Percentiles rank a stretch among this genome's conserved stretches.
phyloP scores from a whole-genome alignment of 2,888 invertebrate genomes.

The Drosophila nr. perissopoda region DNA sequence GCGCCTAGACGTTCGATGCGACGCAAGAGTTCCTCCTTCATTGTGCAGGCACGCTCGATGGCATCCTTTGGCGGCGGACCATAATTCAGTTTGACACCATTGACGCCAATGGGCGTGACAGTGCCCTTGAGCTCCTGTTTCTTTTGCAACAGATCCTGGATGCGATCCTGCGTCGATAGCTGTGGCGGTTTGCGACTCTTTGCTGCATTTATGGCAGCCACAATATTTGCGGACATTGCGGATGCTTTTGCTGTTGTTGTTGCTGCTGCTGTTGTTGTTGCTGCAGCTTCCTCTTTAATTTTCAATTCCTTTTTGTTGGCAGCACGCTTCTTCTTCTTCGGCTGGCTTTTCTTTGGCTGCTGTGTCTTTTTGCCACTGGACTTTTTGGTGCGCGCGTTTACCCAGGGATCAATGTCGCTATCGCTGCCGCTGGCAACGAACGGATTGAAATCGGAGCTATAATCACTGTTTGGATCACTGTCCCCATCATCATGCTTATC shows the following conservation, averaged over 20 bases:
- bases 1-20: conserved; percentile 94
- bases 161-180: conserved; percentile 90
- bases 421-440: conserved; percentile 92
- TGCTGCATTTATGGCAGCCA: conserved; percentile 60
- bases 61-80: conserved; percentile 91
- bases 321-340: conserved; percentile 41
- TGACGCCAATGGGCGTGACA: conserved; percentile 82
- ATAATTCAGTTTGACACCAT: conserved; percentile 83
- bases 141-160: conserved; percentile 88
- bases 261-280: not conserved
- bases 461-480: conserved; percentile 84
- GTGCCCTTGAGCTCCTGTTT: conserved; percentile 84
- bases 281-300: conserved; percentile 42
- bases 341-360: conserved; percentile 62
- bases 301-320: conserved; percentile 47
- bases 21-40: conserved; percentile 95
- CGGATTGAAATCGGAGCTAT: conserved; percentile 96
- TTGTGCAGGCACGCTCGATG: conserved; percentile 94
- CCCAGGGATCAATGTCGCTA: conserved; percentile 93
- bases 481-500: conserved; percentile 82
- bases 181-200: conserved; percentile 76
- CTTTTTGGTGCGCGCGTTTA: conserved; percentile 88
- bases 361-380: conserved; percentile 80
- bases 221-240: conserved; percentile 59
- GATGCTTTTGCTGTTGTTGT: conserved; percentile 7